Conservation (phyloP, 2,888 invertebrate genomes). For the Odontocolon sp. region DNA sequence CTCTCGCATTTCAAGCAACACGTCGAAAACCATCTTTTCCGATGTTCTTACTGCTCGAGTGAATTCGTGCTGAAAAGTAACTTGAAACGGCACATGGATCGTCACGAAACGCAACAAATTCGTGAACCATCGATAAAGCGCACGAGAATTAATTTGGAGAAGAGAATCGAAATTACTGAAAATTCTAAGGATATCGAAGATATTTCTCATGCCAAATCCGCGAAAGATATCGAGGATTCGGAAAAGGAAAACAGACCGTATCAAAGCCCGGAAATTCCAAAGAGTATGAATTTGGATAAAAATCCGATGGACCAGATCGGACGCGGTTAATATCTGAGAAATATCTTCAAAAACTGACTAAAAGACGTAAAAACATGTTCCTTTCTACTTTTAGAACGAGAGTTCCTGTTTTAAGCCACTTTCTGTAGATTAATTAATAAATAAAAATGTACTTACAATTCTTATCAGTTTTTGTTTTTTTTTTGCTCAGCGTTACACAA, state of each 20-base stretch:
- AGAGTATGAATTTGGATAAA: too few species aligned
- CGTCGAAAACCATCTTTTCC: constrained; percentile 48
- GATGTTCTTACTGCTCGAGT: constrained; percentile 31
- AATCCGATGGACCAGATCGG: too few species aligned
- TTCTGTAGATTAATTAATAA: too few species aligned
- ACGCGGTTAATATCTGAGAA: too few species aligned
- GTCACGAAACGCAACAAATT: background rate
- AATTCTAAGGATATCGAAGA: background rate
- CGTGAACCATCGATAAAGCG: constrained; percentile 14
- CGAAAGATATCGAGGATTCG: background rate
- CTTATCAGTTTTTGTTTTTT: too few species aligned
- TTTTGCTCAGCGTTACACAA: too few species aligned
- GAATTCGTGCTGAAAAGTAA: constrained; percentile 47
- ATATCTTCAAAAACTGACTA: too few species aligned
- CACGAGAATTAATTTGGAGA: background rate
- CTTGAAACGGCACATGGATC: constrained; percentile 26
- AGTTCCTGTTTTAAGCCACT: too few species aligned
- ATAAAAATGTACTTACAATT: too few species aligned
- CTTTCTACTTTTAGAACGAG: too few species aligned
- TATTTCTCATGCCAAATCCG: background rate
- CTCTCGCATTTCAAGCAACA: constrained; percentile 46
- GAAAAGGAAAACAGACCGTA: background rate
- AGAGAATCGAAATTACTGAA: background rate
- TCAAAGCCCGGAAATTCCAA: too few species aligned
- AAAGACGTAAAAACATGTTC: too few species aligned